phyloP scores from a whole-genome alignment of 2,888 invertebrate species.

The Cactoblastis cactorum region DNA sequence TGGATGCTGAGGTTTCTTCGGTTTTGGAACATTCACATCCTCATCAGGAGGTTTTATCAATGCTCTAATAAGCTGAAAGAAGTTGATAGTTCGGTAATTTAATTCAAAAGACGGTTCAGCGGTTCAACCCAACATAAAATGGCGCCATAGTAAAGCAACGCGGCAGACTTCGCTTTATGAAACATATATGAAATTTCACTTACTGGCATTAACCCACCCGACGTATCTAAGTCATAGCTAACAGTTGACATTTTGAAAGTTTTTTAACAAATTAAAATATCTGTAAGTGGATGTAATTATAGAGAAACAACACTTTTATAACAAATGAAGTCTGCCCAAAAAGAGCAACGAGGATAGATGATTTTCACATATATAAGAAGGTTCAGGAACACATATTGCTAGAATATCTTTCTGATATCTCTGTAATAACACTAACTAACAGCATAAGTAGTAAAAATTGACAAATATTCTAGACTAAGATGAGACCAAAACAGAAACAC shows the following conservation, averaged over 20 bases:
- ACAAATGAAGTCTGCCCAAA: neutral
- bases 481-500: slow-evolving; percentile 14
- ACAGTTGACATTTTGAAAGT: slow-evolving; percentile 63
- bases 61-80: slow-evolving; percentile 89
- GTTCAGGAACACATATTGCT: slow-evolving; percentile 1
- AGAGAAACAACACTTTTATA: slow-evolving; percentile 4
- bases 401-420: neutral
- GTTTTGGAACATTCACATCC: slow-evolving; percentile 80
- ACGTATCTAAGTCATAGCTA: slow-evolving; percentile 88
- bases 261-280: slow-evolving; percentile 20
- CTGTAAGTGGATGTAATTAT: neutral
- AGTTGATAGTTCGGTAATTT: slow-evolving; percentile 26
- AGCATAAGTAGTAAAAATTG: neutral
- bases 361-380: neutral
- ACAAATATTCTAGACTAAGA: neutral
- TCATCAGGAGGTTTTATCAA: slow-evolving; percentile 92
- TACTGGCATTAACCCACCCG: slow-evolving; percentile 93
- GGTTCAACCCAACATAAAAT: slow-evolving; percentile 31
- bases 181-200: slow-evolving; percentile 63
- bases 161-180: slow-evolving; percentile 20
- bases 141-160: slow-evolving; percentile 36
- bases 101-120: neutral
- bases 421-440: neutral
- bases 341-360: neutral
- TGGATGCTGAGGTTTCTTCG: slow-evolving; percentile 85